These are phyloP conservation scores for Erebia ligea DNA, from an alignment of 2,888 invertebrate species.

Conservation along the genomic window DNA sequence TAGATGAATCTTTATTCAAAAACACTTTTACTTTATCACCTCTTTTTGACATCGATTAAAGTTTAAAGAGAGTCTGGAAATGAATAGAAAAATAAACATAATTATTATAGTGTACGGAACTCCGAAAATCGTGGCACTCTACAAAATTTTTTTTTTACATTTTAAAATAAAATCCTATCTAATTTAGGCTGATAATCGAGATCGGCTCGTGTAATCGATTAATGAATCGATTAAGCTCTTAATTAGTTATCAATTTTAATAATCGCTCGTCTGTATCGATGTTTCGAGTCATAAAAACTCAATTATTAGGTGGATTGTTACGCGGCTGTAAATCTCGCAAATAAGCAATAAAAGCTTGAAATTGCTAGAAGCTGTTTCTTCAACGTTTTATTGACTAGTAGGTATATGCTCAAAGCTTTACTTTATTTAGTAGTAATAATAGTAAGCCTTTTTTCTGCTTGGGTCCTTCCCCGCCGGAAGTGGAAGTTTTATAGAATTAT, in stretches of 20 bases:
- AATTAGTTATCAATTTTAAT: conserved; percentile 57
- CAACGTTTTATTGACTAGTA: not conserved
- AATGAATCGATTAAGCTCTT: conserved; percentile 61
- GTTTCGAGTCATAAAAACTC: conserved; percentile 35
- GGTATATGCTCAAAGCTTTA: too few species aligned
- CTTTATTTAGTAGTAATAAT: too few species aligned
- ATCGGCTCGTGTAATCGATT: conserved; percentile 57
- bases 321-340: conserved; percentile 40
- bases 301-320: conserved; percentile 36
- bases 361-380: conserved; percentile 13
- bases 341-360: conserved; percentile 27
- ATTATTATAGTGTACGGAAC: too few species aligned
- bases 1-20: too few species aligned
- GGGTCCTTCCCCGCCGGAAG: too few species aligned
- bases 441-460: too few species aligned
- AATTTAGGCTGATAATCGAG: conserved; percentile 33
- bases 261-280: conserved; percentile 35
- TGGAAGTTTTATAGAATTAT: too few species aligned
- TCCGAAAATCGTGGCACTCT: not conserved
- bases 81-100: too few species aligned
- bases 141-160: conserved; percentile 13
- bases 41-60: not conserved
- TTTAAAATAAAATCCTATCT: conserved; percentile 33
- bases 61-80: too few species aligned
- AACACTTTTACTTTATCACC: too few species aligned